Percentiles rank a stretch among this genome's conserved stretches.
phyloP scores from a whole-genome alignment of 2,113 vertebrate genomes.

The Dendrocopos noguchii region DNA sequence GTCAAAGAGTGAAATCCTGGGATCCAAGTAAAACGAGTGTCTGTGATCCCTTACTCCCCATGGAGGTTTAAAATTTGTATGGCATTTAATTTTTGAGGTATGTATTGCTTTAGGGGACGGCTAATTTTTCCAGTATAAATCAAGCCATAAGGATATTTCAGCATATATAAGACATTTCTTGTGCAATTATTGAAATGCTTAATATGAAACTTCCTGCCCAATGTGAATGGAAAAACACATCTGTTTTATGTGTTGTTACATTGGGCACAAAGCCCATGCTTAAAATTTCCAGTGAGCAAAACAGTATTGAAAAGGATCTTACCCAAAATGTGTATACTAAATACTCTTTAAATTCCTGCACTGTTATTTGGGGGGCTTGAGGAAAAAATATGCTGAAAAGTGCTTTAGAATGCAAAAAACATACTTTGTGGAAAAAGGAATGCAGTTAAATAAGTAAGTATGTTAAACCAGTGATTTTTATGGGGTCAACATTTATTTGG shows the following conservation, averaged over 20 bases:
- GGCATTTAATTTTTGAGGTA: conserved; percentile 62
- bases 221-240: conserved; percentile 78
- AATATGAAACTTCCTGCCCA: conserved; percentile 76
- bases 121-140: conserved; percentile 65
- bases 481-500: conserved; percentile 51
- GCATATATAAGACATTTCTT: conserved; percentile 68
- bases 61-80: conserved; percentile 55
- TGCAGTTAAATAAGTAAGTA: conserved; percentile 32
- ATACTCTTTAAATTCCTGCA: conserved; percentile 51
- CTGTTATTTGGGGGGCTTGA: conserved; percentile 36
- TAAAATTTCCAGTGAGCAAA: conserved; percentile 74
- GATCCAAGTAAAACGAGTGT: conserved; percentile 60
- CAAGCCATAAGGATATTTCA: conserved; percentile 64
- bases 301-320: conserved; percentile 62
- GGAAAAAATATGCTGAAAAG: conserved; percentile 40
- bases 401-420: conserved; percentile 46
- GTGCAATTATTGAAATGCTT: conserved; percentile 73
- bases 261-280: conserved; percentile 72
- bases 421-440: conserved; percentile 45
- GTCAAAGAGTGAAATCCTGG: conserved; percentile 28
- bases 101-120: conserved; percentile 66
- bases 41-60: conserved; percentile 50
- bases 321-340: conserved; percentile 43
- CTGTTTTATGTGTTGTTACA: conserved; percentile 77
- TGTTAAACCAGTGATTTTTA: conserved; percentile 16